These are phyloP conservation scores for Rhynchotus rufescens DNA, from an alignment of 2,797 vertebrate species.

Conservation along the genomic window DNA sequence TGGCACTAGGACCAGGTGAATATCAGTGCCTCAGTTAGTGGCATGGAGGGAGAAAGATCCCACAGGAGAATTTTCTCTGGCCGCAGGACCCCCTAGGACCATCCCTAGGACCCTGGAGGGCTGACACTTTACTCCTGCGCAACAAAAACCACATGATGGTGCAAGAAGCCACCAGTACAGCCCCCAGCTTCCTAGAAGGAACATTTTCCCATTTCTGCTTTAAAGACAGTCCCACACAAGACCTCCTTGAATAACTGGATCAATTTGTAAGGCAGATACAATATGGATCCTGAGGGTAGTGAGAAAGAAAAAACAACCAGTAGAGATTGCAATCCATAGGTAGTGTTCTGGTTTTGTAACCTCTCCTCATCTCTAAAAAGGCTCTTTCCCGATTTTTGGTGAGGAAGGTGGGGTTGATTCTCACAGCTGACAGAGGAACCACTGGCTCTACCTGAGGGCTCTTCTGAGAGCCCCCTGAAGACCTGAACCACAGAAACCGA, in stretches of 20 bases:
- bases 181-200: not conserved
- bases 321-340: not conserved
- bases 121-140: not conserved
- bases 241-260: not conserved
- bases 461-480: not conserved
- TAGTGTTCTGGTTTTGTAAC: not conserved
- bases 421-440: rapidly evolving
- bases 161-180: not conserved
- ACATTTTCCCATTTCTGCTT: not conserved
- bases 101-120: not conserved
- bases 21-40: not conserved
- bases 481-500: not conserved
- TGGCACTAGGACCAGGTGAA: not conserved
- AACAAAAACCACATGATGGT: not conserved
- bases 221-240: not conserved
- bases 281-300: not conserved
- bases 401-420: not conserved
- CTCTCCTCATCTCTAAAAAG: not conserved
- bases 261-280: not conserved
- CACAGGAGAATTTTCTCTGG: not conserved
- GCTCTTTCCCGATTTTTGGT: not conserved
- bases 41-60: not conserved
- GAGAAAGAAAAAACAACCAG: no score
- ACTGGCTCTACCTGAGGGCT: rapidly evolving
- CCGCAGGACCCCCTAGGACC: not conserved